Evolutionary conservation across 2,888 invertebrate genomes (phyloP).

Genomic region (Sclerodermus sp.): DNA sequence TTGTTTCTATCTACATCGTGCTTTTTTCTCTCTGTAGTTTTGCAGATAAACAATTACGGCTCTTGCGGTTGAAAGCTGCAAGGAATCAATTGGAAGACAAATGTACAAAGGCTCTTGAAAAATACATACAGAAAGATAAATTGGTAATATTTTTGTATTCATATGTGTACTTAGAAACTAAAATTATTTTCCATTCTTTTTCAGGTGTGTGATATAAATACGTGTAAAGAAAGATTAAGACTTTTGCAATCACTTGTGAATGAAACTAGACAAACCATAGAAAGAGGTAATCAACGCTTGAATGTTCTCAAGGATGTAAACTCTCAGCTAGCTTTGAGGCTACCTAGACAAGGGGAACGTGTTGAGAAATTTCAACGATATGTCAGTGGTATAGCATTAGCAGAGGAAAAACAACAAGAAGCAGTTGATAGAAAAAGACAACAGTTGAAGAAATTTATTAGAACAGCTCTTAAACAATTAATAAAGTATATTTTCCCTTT

Average conservation of each 20-base stretch:
- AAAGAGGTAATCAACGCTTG: slow-evolving; percentile 51
- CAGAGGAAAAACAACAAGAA: slow-evolving; percentile 60
- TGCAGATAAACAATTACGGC: slow-evolving; percentile 66
- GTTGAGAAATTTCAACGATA: slow-evolving; percentile 65
- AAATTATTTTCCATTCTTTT: slow-evolving; percentile 25
- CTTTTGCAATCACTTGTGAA: slow-evolving; percentile 62
- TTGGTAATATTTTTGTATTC: slow-evolving; percentile 33
- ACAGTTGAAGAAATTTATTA: slow-evolving; percentile 63
- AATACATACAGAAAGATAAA: slow-evolving; percentile 53
- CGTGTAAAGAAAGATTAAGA: slow-evolving; percentile 63
- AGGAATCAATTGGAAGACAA: slow-evolving; percentile 62
- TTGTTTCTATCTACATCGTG: neutral
- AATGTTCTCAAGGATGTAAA: slow-evolving; percentile 52
- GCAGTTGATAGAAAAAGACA: slow-evolving; percentile 60
- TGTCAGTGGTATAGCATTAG: slow-evolving; percentile 61
- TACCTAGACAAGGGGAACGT: slow-evolving; percentile 67
- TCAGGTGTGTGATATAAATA: slow-evolving; percentile 64
- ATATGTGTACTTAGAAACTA: too few relatives aligned
- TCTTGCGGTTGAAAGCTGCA: slow-evolving; percentile 63
- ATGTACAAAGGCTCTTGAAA: slow-evolving; percentile 61
- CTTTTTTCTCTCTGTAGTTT: slow-evolving; percentile 58
- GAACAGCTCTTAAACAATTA: slow-evolving; percentile 65
- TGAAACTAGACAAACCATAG: slow-evolving; percentile 60
- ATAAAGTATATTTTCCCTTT: slow-evolving; percentile 74
- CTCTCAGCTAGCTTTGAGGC: slow-evolving; percentile 58